Base-by-base conservation (phyloP, 1,140 invertebrate species). In the Trichogramma pretiosum region DNA sequence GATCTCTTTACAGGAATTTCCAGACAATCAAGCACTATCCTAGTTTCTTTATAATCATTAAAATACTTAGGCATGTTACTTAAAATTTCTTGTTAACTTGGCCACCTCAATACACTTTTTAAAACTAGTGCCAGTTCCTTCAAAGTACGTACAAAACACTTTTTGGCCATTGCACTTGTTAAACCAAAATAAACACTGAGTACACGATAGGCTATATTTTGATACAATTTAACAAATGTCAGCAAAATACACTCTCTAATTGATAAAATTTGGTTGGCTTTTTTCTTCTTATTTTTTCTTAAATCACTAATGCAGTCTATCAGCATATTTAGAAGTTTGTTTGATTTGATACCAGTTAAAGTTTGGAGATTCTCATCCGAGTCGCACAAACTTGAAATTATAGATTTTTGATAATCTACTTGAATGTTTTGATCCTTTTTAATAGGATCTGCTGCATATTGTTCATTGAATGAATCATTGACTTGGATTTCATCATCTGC, bases 21-120 rank as follows among this genome's bases (percentile, higher is more conserved):
- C 9, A 53, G 53, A 24, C 55, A 59, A 44, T 63, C 60, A 18
- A 63, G 24, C 1, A 61, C 53, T 18, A 52, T 32, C 9, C 50
- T 22, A n/a, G 42, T 41, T 23, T 51, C 18, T 8, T 36, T 8
- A 41, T 50, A 54, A n/a, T 46, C 34, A 16, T 30, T 7, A 26
- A 54, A 56, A 40, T 30, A 52, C 17, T 21, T 14, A 3, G 42
- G 48, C 10, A 48, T 16, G 36, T 43, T 55, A 24, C 32, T 35
- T 4, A 21, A 23, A 40, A 44, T 38, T 36, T 51, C 43, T 13
- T 55, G 38, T 32, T 24, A 36, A 5, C 37, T 36, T 17, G 35
- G 48, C 37, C 45, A 50, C 3, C 5, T 11, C 11, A 53, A 38
- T 7, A 43, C 38, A 5, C 38, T 19, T 41, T 37, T 38, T 38